A percentile compares a stretch with the other conserved stretches of the same genome.
These are phyloP conservation scores for Trididemnum nubilum DNA, from an alignment of 23 tunicate species.

Conservation along the genomic window DNA sequence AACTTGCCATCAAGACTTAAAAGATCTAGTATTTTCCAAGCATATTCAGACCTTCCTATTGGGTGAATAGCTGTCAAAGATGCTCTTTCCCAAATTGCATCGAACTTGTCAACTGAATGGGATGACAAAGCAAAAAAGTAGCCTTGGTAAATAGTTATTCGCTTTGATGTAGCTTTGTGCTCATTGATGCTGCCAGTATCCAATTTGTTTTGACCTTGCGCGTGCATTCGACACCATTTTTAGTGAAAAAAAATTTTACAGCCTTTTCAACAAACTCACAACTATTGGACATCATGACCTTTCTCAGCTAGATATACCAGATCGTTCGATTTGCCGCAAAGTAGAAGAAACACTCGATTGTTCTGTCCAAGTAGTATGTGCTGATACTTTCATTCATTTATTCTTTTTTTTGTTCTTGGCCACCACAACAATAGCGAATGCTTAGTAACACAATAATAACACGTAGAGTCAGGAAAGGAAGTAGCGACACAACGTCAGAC, in stretches of 20 bases:
- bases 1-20: no score
- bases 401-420: no score
- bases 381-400: no score
- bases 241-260: conserved; percentile 23
- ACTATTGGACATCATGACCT: conserved; percentile 69
- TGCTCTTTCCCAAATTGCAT: conserved; percentile 63
- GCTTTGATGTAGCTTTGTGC: conserved; percentile 32
- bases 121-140: conserved; percentile 38
- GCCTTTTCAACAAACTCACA: conserved; percentile 49
- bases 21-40: no score
- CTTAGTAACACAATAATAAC: no score
- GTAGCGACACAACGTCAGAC: no score
- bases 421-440: no score
- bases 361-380: background rate
- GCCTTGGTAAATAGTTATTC: conserved; percentile 50
- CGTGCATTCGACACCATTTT: background rate
- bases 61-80: conserved; percentile 39
- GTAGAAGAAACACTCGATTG: conserved; percentile 43
- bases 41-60: no score
- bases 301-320: conserved; percentile 53
- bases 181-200: background rate
- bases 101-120: conserved; percentile 32
- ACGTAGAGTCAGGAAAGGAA: no score
- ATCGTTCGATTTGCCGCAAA: conserved; percentile 82
- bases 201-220: no score